These are phyloP conservation scores for Dynastes tityus DNA, from an alignment of 2,888 invertebrate species.

Conservation along the genomic window DNA sequence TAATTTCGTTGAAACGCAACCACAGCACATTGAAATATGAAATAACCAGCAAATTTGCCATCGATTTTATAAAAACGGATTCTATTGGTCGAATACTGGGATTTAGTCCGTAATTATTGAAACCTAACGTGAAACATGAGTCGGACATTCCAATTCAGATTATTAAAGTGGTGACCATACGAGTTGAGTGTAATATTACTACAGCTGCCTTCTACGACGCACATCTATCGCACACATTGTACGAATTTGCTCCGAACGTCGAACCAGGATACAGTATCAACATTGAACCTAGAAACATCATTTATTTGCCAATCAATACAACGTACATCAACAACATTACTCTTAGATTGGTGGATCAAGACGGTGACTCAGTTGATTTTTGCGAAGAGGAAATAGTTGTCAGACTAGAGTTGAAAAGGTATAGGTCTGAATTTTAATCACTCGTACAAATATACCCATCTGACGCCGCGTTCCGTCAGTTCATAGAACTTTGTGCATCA, in stretches of 20 bases:
- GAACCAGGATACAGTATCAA: background rate
- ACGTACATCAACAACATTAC: background rate
- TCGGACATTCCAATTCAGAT: background rate
- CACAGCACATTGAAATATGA: too few species aligned
- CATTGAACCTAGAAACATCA: background rate
- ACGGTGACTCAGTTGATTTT: too few species aligned
- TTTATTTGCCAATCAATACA: background rate
- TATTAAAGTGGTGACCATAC: background rate
- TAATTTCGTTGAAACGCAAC: too few species aligned
- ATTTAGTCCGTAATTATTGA: background rate
- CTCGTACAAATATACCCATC: too few species aligned
- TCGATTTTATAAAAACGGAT: background rate
- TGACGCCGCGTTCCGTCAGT: too few species aligned
- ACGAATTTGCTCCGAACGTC: background rate
- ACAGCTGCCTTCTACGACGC: background rate
- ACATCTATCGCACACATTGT: constrained; percentile 9
- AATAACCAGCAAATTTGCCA: too few species aligned
- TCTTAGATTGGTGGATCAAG: background rate
- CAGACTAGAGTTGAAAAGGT: too few species aligned
- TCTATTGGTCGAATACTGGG: background rate
- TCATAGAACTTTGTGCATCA: too few species aligned
- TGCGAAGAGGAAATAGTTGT: too few species aligned
- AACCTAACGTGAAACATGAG: background rate
- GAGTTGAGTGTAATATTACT: background rate
- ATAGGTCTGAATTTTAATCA: too few species aligned